Evolutionary conservation across 2,113 vertebrate species (phyloP).

Genomic region (Epinephelus moara): DNA sequence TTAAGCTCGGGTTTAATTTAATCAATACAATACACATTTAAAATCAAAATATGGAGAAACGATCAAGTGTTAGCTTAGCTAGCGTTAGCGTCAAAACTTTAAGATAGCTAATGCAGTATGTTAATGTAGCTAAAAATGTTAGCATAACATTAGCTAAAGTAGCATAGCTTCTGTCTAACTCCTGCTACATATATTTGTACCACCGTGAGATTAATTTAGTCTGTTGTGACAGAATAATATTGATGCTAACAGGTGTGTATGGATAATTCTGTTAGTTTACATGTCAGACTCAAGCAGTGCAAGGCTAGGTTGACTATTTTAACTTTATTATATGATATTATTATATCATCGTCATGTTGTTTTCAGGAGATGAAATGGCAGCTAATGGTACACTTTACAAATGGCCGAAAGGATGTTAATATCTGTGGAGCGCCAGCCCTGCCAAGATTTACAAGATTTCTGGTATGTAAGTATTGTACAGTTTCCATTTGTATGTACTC

Average conservation of each 20-base stretch:
- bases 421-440: neutral
- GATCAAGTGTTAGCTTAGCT: neutral
- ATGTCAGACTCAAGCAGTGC: neutral
- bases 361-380: neutral
- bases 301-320: too few species aligned
- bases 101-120: too few species aligned
- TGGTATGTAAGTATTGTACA: neutral
- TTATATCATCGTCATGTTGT: neutral
- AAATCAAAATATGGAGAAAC: neutral
- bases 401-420: neutral
- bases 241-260: neutral
- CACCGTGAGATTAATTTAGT: neutral
- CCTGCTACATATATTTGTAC: neutral
- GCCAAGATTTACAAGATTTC: neutral
- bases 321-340: neutral
- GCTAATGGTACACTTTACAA: neutral
- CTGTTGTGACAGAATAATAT: neutral
- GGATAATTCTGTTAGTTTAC: neutral
- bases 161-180: neutral
- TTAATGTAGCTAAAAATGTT: neutral
- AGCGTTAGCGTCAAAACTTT: neutral
- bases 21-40: too few species aligned
- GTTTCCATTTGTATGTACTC: neutral
- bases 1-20: too few species aligned
- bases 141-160: neutral